These are phyloP conservation scores for Schizothorax lantsangensis DNA, from an alignment of 2,797 vertebrate species.

Conservation along the genomic window DNA sequence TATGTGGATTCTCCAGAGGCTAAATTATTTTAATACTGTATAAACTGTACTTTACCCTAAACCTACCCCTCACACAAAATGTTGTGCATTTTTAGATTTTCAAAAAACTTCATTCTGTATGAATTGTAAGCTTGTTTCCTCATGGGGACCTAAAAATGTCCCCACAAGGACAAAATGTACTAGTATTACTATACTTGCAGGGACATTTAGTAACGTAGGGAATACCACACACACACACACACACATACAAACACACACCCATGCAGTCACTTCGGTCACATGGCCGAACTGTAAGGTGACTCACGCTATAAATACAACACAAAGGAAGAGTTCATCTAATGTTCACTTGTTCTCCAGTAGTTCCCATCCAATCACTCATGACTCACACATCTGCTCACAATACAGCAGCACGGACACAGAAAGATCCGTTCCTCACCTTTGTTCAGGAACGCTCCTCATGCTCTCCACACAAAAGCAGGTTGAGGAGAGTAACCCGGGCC, in stretches of 20 bases:
- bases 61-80: not conserved
- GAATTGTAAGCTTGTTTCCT: not conserved
- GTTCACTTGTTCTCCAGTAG: conserved; percentile 36
- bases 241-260: conserved; percentile 16
- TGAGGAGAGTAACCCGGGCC: conserved; percentile 42
- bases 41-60: not conserved
- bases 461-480: conserved; percentile 38
- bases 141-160: not conserved
- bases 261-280: not conserved
- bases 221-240: not conserved
- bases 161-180: not conserved
- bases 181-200: not conserved
- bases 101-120: not conserved
- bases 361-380: conserved; percentile 49
- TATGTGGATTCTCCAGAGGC: not conserved
- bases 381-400: conserved; percentile 43
- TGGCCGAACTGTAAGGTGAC: conserved; percentile 43
- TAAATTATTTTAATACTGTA: not conserved
- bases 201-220: not conserved
- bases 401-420: conserved; percentile 1
- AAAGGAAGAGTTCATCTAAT: conserved; percentile 30
- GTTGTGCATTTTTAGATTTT: not conserved
- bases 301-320: conserved; percentile 47
- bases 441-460: conserved; percentile 34
- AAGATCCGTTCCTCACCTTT: conserved; percentile 47